Percentiles rank a stretch among this genome's conserved stretches.
phyloP scores from a whole-genome alignment of 2,888 invertebrate species.

The Petrophora chlorosata region DNA sequence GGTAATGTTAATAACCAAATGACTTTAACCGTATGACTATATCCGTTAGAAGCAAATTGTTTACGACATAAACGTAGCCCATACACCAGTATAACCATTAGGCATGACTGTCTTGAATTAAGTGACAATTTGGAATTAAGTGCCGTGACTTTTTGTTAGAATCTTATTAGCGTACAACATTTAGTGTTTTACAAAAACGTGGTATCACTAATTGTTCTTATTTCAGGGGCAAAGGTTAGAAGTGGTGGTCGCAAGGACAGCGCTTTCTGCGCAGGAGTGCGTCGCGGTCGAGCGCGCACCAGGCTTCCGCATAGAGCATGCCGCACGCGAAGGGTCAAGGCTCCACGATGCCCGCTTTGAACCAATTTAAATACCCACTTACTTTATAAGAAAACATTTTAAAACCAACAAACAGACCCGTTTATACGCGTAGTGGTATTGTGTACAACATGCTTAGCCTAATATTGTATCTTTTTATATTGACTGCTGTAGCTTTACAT shows the following conservation, averaged over 20 bases:
- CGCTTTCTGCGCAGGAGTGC: conserved; percentile 78
- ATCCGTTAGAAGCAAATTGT: not conserved
- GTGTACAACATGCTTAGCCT: too few species aligned
- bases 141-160: too few species aligned
- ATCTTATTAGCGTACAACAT: not conserved
- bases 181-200: conserved; percentile 11
- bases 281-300: conserved; percentile 66
- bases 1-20: conserved; percentile 3
- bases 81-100: too few species aligned
- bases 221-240: conserved; percentile 65
- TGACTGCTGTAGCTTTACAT: too few species aligned
- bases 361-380: conserved; percentile 51
- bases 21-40: not conserved
- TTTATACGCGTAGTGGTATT: conserved; percentile 22
- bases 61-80: not conserved
- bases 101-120: too few species aligned
- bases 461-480: too few species aligned
- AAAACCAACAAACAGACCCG: conserved; percentile 27
- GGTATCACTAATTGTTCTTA: conserved; percentile 21
- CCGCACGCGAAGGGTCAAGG: conserved; percentile 65
- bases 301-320: conserved; percentile 73
- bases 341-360: conserved; percentile 47
- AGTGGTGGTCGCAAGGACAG: conserved; percentile 72
- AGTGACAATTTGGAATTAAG: too few species aligned
- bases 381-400: conserved; percentile 34